Evolutionary conservation across 2,888 invertebrate species (phyloP).

Genomic region (Stenodera caucasica): DNA sequence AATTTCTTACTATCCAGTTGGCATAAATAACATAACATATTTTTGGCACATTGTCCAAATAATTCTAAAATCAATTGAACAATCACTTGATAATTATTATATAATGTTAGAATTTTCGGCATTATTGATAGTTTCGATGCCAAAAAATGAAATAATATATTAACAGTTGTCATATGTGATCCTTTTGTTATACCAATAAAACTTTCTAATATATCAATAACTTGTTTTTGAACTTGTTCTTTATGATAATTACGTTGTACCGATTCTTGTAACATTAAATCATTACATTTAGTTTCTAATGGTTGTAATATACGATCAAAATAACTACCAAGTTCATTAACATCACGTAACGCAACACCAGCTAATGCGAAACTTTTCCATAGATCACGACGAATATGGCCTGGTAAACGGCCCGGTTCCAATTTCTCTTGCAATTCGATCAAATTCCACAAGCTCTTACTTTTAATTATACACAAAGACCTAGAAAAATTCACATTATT

Average conservation of each 20-base stretch:
- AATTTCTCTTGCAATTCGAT: conserved; percentile 59
- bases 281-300: conserved; percentile 60
- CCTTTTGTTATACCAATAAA: conserved; percentile 74
- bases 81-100: conserved; percentile 74
- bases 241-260: conserved; percentile 62
- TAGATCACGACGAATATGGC: conserved; percentile 65
- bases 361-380: conserved; percentile 73
- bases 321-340: conserved; percentile 44
- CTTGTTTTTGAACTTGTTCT: conserved; percentile 66
- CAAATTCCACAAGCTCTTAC: conserved; percentile 61
- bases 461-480: conserved; percentile 60
- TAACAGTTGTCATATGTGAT: conserved; percentile 50
- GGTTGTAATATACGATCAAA: conserved; percentile 56
- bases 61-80: conserved; percentile 75
- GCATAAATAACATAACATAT: conserved; percentile 67
- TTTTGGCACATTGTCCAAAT: conserved; percentile 71
- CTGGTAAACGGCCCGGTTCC: conserved; percentile 60
- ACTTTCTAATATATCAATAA: conserved; percentile 76
- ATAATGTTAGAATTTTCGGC: conserved; percentile 70
- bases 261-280: conserved; percentile 58
- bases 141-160: conserved; percentile 61
- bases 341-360: conserved; percentile 57
- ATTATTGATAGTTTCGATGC: conserved; percentile 68
- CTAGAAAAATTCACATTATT: conserved; percentile 49
- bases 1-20: conserved; percentile 65